A percentile compares a stretch with the other conserved stretches of the same genome.
Conservation (phyloP, 1,140 invertebrate species). For the Pemphigus obesinymphae region DNA sequence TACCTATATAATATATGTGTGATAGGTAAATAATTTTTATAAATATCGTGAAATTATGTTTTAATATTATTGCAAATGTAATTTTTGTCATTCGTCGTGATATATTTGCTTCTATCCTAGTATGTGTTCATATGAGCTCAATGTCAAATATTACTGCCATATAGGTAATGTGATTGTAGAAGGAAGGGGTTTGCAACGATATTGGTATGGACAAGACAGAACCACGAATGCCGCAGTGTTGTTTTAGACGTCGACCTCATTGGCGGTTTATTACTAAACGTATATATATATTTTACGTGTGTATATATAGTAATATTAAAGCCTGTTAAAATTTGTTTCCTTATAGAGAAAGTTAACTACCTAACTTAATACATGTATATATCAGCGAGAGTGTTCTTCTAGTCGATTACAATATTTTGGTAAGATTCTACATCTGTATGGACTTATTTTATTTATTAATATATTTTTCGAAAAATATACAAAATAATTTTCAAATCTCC, state of each 20-base stretch:
- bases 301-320: not conserved
- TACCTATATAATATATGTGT: too few relatives aligned
- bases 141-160: constrained; percentile 40
- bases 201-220: constrained; percentile 31
- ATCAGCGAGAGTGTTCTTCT: constrained; percentile 25
- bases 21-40: too few relatives aligned
- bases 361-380: constrained; percentile 33
- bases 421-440: constrained; percentile 18
- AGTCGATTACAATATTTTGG: constrained; percentile 33
- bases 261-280: constrained; percentile 30
- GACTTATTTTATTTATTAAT: not conserved
- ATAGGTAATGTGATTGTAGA: constrained; percentile 17
- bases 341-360: constrained; percentile 31
- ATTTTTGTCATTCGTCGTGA: not conserved
- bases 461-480: not conserved
- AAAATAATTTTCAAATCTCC: not conserved
- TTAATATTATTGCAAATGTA: too few relatives aligned
- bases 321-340: constrained; percentile 31
- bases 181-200: constrained; percentile 35
- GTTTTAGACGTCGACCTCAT: constrained; percentile 39
- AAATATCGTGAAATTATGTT: too few relatives aligned
- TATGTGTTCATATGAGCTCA: constrained; percentile 25
- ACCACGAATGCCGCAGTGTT: constrained; percentile 38
- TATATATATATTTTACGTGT: constrained; percentile 2
- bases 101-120: constrained; percentile 22